Percentiles rank a stretch among this genome's conserved stretches.
Conservation (phyloP, 1,140 invertebrate species). For the Cotesia chilonis region DNA sequence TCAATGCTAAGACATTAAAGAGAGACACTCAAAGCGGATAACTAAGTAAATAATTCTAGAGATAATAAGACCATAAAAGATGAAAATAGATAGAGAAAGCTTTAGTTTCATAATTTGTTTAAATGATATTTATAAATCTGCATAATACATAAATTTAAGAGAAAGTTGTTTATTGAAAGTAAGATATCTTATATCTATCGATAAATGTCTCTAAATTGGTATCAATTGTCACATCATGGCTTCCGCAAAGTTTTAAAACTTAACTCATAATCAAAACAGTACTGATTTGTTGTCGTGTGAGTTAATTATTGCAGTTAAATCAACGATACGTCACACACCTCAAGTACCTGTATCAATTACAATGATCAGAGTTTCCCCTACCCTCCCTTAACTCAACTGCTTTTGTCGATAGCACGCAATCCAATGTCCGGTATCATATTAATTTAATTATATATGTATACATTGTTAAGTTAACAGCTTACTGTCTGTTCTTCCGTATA, state of each 20-base stretch:
- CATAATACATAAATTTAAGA: neutral
- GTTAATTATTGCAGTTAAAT: neutral
- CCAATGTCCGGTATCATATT: neutral
- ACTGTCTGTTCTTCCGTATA: neutral
- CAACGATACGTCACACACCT: neutral
- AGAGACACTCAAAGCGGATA: too few relatives aligned
- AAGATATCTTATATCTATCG: neutral
- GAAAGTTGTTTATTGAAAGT: neutral
- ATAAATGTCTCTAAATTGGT: constrained; percentile 4
- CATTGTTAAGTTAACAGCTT: neutral
- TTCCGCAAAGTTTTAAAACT: neutral
- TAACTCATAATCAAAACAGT: neutral
- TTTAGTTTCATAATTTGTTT: constrained; percentile 1
- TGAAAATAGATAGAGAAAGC: too few relatives aligned
- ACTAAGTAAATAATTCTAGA: neutral
- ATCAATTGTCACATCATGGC: constrained; percentile 7
- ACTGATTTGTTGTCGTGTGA: neutral
- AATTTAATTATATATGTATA: neutral
- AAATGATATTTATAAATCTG: too few relatives aligned
- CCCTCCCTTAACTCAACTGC: neutral
- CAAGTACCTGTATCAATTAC: too few relatives aligned
- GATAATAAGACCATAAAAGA: neutral
- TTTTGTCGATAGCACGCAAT: constrained; percentile 5
- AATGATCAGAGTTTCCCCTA: neutral
- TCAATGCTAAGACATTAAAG: neutral